These are phyloP conservation scores for Papio anubis DNA, from an alignment of 2,113 vertebrate species.

Conservation along the genomic window DNA sequence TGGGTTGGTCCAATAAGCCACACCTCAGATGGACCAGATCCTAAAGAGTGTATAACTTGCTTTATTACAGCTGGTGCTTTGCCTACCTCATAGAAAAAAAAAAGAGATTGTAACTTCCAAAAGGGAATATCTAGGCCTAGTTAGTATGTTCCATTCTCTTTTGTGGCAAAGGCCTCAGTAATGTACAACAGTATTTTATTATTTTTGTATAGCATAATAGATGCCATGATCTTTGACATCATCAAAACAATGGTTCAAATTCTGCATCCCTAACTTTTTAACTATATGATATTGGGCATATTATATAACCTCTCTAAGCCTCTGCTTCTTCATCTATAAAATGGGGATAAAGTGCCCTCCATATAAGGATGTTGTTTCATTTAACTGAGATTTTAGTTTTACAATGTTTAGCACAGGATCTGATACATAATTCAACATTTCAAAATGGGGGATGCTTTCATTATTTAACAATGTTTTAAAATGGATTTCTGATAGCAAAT, in stretches of 20 bases:
- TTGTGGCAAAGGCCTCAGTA: slow-evolving; percentile 14
- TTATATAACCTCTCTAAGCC: background rate
- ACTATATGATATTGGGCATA: background rate
- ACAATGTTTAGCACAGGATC: background rate
- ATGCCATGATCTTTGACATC: background rate
- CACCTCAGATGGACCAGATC: background rate
- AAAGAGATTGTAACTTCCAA: background rate
- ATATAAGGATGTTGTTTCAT: background rate
- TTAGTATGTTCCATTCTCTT: background rate
- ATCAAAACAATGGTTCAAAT: slow-evolving; percentile 2
- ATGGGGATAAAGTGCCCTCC: background rate
- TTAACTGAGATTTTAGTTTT: slow-evolving; percentile 19
- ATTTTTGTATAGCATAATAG: background rate
- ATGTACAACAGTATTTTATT: background rate
- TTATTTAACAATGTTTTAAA: slow-evolving; percentile 31
- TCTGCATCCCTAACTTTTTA: background rate
- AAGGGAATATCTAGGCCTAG: background rate
- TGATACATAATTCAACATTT: background rate
- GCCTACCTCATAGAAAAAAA: background rate
- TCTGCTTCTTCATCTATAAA: slow-evolving; percentile 20
- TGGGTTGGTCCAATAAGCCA: background rate
- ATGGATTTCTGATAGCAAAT: slow-evolving; percentile 42
- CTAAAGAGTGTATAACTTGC: background rate
- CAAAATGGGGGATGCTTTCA: background rate
- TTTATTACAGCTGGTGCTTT: background rate